Percentiles rank a stretch among this genome's conserved stretches.
phyloP scores from a whole-genome alignment of 1,140 invertebrate species.

The Antheraea pernyi region DNA sequence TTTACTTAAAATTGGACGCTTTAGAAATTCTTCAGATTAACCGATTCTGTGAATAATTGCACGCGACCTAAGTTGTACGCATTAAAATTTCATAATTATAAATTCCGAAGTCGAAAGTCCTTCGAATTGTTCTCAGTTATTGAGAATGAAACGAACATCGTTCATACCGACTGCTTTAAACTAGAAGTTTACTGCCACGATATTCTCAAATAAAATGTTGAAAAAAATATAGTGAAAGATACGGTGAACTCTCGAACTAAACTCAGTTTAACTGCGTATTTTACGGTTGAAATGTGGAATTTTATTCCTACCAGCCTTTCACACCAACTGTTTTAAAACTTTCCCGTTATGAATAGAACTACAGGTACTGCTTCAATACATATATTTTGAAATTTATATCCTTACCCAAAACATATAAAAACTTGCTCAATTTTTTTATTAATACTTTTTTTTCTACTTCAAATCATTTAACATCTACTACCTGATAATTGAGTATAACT shows the following conservation, averaged over 20 bases:
- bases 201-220: neutral
- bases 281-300: too few relatives aligned
- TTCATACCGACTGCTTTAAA: neutral
- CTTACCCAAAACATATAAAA: too few relatives aligned
- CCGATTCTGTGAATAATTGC: neutral
- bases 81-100: constrained; percentile 4
- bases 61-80: neutral
- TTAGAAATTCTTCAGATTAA: neutral
- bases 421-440: too few relatives aligned
- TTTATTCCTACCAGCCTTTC: too few relatives aligned
- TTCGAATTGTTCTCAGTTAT: neutral
- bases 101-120: neutral
- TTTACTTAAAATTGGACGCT: neutral
- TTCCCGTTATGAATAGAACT: too few relatives aligned
- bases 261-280: too few relatives aligned
- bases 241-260: neutral
- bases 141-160: neutral
- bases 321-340: too few relatives aligned
- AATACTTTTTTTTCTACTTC: too few relatives aligned
- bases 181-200: neutral
- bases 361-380: too few relatives aligned
- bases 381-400: too few relatives aligned
- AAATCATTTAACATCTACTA: neutral
- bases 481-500: neutral
- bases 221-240: neutral